Evolutionary conservation across 2,888 invertebrate species (phyloP).

Genomic region (Andrena chrysosceles): DNA sequence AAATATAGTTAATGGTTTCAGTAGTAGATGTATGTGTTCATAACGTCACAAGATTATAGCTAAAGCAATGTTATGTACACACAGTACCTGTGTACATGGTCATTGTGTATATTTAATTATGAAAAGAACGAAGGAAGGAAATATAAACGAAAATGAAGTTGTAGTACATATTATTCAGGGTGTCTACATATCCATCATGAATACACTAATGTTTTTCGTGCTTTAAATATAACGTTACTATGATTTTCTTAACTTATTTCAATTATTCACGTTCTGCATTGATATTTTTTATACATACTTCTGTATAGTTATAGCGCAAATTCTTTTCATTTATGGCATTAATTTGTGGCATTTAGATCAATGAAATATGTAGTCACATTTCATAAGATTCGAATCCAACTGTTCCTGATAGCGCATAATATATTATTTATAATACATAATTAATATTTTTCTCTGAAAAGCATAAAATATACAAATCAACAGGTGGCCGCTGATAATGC

Average conservation of each 20-base stretch:
- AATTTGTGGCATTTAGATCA: background rate
- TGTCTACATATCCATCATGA: background rate
- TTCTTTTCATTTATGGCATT: background rate
- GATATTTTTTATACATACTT: background rate
- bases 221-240: background rate
- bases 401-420: background rate
- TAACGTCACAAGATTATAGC: slow-evolving; percentile 36
- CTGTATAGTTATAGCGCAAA: background rate
- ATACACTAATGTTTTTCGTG: background rate
- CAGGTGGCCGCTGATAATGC: slow-evolving; percentile 44
- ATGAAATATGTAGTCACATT: background rate
- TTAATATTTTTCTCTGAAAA: background rate
- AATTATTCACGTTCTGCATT: background rate
- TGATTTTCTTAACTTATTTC: background rate
- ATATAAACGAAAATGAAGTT: slow-evolving; percentile 42
- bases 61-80: slow-evolving; percentile 47
- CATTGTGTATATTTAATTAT: slow-evolving; percentile 52
- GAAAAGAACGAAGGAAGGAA: slow-evolving; percentile 19
- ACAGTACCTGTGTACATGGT: slow-evolving; percentile 35
- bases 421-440: background rate
- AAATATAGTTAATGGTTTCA: slow-evolving; percentile 27
- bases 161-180: slow-evolving; percentile 24
- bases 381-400: background rate
- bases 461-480: slow-evolving; percentile 32
- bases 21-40: slow-evolving; percentile 28